Base-by-base conservation (phyloP, 1,140 invertebrate genomes). In the Meteorus sp. region DNA sequence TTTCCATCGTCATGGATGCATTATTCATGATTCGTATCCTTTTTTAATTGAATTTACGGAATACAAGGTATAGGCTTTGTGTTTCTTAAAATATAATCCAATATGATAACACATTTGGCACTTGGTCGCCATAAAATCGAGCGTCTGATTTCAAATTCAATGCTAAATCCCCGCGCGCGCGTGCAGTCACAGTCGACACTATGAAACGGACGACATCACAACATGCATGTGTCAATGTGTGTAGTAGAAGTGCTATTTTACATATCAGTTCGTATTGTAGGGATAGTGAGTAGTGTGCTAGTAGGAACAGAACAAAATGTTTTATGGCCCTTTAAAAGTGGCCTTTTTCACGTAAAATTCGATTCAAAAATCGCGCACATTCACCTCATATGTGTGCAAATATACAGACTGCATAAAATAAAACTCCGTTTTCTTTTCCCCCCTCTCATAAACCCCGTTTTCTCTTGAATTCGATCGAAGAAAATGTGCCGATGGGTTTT, bases 141-240 rank as follows among this genome's bases (percentile, higher is more conserved):
- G 64, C 52, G 62, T 66, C 65, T 67, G 67, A 74, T 76, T 76
- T 76, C 58, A 74, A 75, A 77, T 76, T 76, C 73, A 76, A 74
- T 73, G 73, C 68, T 63, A 74, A 77, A 71, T 71, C 67, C 65
- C 62, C 9, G 52, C 15, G 35, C 15, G 35, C 35, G 35, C 35
- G 15, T 13, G 35, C 8, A 39, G 15, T 7, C 6, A 33, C 11
- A 6, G 29, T 33, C 29, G 29, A 33, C 11, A 7, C 11, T 11
- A 33, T 33, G 29, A 33, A 33, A 11, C 23, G 8, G n/a, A n/a
- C n/a, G n/a, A n/a, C n/a, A n/a, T n/a, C n/a, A n/a, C n/a, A n/a
- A n/a, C n/a, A n/a, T n/a, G n/a, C n/a, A n/a, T n/a, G n/a, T n/a
- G n/a, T n/a, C n/a, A n/a, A n/a, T n/a, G n/a, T n/a, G n/a, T n/a